Percentiles rank a stretch among this genome's conserved stretches.
Conservation (phyloP, 2,797 vertebrate species). For the Paedocypris micromegethes region DNA sequence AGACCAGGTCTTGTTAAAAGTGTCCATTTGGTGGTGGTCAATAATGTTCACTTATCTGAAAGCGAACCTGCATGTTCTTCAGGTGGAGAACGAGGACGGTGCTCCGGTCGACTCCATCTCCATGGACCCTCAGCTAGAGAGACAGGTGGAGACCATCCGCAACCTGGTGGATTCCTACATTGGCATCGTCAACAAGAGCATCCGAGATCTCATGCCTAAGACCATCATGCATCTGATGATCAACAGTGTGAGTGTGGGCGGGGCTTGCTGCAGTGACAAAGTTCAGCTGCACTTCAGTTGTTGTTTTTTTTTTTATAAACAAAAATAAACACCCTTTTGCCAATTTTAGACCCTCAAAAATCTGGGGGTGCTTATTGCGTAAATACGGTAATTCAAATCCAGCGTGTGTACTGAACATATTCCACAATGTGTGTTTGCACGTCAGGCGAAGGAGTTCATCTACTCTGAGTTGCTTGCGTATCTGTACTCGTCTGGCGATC, state of each 20-base stretch:
- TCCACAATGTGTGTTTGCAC: neutral
- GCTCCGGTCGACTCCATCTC: slow-evolving; percentile 82
- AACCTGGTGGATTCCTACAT: slow-evolving; percentile 96
- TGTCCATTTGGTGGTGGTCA: too few species aligned
- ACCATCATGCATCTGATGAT: slow-evolving; percentile 99
- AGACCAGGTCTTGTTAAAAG: slow-evolving; percentile 60
- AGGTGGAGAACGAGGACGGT: slow-evolving; percentile 77
- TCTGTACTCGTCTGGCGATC: slow-evolving; percentile 83
- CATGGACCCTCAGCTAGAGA: slow-evolving; percentile 94
- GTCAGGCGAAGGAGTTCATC: slow-evolving; percentile 92
- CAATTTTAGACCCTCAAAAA: too few species aligned
- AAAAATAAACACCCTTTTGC: too few species aligned
- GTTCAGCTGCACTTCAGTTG: neutral
- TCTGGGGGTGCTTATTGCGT: too few species aligned
- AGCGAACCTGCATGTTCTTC: neutral
- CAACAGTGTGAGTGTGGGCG: slow-evolving; percentile 75
- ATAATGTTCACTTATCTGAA: neutral
- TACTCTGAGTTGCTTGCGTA: slow-evolving; percentile 90
- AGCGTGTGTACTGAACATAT: neutral
- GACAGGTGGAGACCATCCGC: slow-evolving; percentile 93
- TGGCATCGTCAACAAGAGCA: slow-evolving; percentile 90
- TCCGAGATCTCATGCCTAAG: slow-evolving; percentile 96
- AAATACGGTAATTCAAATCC: too few species aligned
- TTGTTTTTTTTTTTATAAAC: too few species aligned
- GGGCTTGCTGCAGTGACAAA: neutral